A percentile compares a stretch with the other conserved stretches of the same genome.
Evolutionary conservation across 2,888 invertebrate genomes (phyloP).

Genomic region (Polydrusus tereticollis): DNA sequence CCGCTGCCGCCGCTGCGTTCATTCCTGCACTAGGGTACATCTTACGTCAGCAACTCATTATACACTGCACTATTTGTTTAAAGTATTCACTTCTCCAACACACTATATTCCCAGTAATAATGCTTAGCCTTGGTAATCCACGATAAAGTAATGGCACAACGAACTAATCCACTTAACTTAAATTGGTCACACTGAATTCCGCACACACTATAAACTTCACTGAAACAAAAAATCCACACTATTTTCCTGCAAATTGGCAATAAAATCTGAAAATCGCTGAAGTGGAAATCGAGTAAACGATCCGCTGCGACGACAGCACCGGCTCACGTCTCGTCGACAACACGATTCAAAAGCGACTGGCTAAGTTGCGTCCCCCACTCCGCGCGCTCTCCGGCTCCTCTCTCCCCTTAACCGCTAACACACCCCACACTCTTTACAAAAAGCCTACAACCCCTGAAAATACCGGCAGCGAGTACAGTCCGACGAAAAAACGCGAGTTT

Average conservation of each 20-base stretch:
- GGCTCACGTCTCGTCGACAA: constrained; percentile 54
- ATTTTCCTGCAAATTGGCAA: constrained; percentile 14
- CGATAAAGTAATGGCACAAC: background rate
- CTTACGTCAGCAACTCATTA: constrained; percentile 68
- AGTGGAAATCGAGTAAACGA: constrained; percentile 28
- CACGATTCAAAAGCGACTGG: constrained; percentile 63
- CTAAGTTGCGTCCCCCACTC: constrained; percentile 53
- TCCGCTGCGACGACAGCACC: constrained; percentile 23
- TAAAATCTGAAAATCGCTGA: constrained; percentile 30
- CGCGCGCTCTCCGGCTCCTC: constrained; percentile 54
- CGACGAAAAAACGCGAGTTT: constrained; percentile 49
- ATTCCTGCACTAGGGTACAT: constrained; percentile 91
- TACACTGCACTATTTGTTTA: constrained; percentile 21
- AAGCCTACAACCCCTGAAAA: constrained; percentile 66
- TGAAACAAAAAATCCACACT: constrained; percentile 31
- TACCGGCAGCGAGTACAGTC: constrained; percentile 59
- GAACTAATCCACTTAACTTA: constrained; percentile 5
- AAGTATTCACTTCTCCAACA: background rate
- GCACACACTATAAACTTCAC: constrained; percentile 23
- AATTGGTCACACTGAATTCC: constrained; percentile 9
- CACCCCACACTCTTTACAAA: constrained; percentile 65
- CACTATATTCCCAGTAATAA: background rate
- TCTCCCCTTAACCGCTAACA: constrained; percentile 64
- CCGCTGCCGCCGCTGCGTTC: constrained; percentile 88
- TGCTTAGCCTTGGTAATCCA: constrained; percentile 27